Conservation (phyloP, 1,140 invertebrate genomes). For the Zaprionus ornatus region DNA sequence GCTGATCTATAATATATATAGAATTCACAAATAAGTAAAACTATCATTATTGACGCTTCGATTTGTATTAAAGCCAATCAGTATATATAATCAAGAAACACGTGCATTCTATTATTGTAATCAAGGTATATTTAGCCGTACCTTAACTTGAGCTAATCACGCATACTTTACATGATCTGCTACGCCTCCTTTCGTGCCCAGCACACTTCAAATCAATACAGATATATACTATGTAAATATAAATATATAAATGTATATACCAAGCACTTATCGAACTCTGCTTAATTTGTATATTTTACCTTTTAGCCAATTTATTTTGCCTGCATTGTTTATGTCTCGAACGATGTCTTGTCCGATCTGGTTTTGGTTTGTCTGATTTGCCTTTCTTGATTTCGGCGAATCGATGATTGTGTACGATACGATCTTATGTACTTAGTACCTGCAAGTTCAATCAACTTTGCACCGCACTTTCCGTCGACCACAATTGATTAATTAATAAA, state of each 20-base stretch:
- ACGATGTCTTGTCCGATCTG: conserved; percentile 37
- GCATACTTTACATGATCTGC: neutral
- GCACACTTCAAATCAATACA: conserved; percentile 15
- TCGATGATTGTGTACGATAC: neutral
- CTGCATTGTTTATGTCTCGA: conserved; percentile 74
- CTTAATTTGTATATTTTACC: conserved; percentile 80
- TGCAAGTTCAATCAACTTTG: conserved; percentile 77
- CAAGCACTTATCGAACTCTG: conserved; percentile 68
- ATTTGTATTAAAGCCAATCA: too few relatives aligned
- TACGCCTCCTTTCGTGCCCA: neutral
- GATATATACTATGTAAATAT: conserved; percentile 2
- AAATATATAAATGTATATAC: conserved; percentile 13
- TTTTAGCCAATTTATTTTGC: conserved; percentile 78
- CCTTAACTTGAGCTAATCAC: too few relatives aligned
- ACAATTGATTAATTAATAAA: conserved; percentile 76
- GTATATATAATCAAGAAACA: too few relatives aligned
- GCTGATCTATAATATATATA: too few relatives aligned
- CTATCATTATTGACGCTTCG: too few relatives aligned
- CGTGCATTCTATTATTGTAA: too few relatives aligned
- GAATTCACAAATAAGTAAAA: too few relatives aligned
- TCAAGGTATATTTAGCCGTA: too few relatives aligned
- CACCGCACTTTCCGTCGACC: conserved; percentile 49
- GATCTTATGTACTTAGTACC: conserved; percentile 64
- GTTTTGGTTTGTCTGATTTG: conserved; percentile 49
- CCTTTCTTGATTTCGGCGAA: neutral